phyloP scores from a whole-genome alignment of 37 sponge, comb jelly and placozoan genomes.

The Theonella swinhoei region DNA sequence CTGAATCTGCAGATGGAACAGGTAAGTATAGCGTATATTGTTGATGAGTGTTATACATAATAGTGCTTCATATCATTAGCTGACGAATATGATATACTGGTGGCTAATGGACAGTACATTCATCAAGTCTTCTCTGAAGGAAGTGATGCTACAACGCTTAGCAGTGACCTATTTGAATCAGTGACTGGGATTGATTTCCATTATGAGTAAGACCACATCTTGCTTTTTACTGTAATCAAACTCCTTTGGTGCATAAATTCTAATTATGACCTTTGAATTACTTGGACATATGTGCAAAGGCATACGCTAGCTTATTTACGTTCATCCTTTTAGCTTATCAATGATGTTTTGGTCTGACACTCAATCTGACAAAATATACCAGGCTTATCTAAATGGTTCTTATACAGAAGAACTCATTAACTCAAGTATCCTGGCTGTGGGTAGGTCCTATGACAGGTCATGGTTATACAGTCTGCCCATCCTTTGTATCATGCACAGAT shows the following conservation, averaged over 20 bases:
- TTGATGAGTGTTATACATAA: neutral
- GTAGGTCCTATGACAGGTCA: no score
- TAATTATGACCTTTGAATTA: no score
- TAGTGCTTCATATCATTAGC: neutral
- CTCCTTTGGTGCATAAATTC: no score
- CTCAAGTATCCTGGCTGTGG: neutral
- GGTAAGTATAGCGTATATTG: neutral
- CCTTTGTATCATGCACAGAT: no score
- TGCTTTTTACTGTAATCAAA: no score
- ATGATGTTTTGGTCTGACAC: slow-evolving; percentile 38
- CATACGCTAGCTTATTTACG: no score
- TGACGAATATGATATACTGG: neutral
- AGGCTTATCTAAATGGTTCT: slow-evolving; percentile 14
- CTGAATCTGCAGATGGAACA: neutral
- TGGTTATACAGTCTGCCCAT: no score
- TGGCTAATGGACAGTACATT: slow-evolving; percentile 11
- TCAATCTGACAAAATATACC: neutral
- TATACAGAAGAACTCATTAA: slow-evolving; percentile 7
- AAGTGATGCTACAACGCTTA: neutral
- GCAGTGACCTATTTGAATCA: neutral
- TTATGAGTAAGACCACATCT: slow-evolving; percentile 28
- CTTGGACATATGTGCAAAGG: no score
- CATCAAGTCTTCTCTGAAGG: slow-evolving; percentile 23
- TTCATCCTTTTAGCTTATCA: neutral
- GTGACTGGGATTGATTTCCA: slow-evolving; percentile 30